Evolutionary conservation across 2,113 vertebrate species (phyloP).

Genomic region (Spilogale gracilis): DNA sequence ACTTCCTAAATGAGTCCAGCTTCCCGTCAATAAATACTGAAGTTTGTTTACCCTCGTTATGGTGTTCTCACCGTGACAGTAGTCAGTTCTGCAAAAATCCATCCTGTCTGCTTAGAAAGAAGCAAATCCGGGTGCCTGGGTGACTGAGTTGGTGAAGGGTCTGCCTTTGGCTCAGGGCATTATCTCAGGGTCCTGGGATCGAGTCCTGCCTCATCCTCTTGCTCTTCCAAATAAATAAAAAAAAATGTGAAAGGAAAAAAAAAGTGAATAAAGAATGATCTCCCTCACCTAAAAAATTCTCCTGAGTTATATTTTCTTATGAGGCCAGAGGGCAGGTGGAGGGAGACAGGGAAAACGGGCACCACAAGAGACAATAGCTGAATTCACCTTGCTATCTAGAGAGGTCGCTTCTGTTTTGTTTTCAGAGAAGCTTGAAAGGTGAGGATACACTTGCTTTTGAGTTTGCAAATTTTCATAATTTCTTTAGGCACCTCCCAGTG

Average conservation of each 20-base stretch:
- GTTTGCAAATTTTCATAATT: constrained; percentile 73
- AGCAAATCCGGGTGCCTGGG: not conserved
- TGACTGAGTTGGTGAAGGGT: too few relatives aligned
- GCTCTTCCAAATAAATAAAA: not conserved
- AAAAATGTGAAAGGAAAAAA: not conserved
- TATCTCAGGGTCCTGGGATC: too few relatives aligned
- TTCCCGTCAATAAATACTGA: rapidly evolving
- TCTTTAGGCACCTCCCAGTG: constrained; percentile 12
- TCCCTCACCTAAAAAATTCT: not conserved
- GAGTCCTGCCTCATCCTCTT: too few relatives aligned
- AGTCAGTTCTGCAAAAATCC: not conserved
- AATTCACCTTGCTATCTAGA: not conserved
- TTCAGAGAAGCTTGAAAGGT: constrained; percentile 25
- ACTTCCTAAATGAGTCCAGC: not conserved
- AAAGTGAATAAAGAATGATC: not conserved
- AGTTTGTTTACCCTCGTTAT: not conserved
- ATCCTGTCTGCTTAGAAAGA: not conserved
- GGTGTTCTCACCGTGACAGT: too few relatives aligned
- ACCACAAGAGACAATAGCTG: not conserved
- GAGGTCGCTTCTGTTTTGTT: not conserved
- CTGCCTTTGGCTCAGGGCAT: too few relatives aligned
- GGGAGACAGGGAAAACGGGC: not conserved
- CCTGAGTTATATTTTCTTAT: not conserved
- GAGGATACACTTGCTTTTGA: constrained; percentile 45
- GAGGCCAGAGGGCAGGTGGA: not conserved